Conservation (phyloP, 64 coral and sea anemone genomes). For the Stichodactyla mertensii region DNA sequence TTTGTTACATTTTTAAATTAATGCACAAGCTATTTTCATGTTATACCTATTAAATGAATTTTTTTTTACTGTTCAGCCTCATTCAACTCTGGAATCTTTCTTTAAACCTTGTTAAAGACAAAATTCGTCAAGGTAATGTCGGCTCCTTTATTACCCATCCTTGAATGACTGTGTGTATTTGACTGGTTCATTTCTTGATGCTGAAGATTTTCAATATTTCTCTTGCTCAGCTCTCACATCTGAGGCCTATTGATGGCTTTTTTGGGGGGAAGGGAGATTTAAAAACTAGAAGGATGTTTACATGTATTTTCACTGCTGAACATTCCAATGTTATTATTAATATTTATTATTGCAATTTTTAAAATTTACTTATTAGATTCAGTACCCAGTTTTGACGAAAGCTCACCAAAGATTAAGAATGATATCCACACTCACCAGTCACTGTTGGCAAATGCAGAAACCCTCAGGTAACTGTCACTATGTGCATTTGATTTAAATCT, state of each 20-base stretch:
- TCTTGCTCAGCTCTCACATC: too few species aligned
- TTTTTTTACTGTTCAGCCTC: neutral
- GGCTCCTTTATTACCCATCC: neutral
- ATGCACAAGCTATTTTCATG: neutral
- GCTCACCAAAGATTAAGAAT: slow-evolving; percentile 28
- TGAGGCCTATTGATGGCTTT: too few species aligned
- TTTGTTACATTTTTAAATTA: neutral
- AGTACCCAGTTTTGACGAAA: slow-evolving; percentile 42
- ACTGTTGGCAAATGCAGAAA: slow-evolving; percentile 29
- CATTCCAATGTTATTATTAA: neutral
- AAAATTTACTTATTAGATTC: slow-evolving; percentile 6
- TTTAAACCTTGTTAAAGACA: slow-evolving; percentile 29
- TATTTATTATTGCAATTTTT: neutral
- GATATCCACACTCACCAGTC: slow-evolving; percentile 45
- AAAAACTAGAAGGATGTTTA: neutral
- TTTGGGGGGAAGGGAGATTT: too few species aligned
- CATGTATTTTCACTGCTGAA: neutral
- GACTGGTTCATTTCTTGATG: too few species aligned
- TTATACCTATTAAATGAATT: neutral
- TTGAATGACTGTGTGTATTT: too few species aligned
- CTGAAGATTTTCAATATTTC: too few species aligned
- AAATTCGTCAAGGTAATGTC: slow-evolving; percentile 36
- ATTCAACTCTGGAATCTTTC: slow-evolving; percentile 69
- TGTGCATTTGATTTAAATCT: too few species aligned
- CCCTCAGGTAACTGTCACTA: slow-evolving; percentile 16